A percentile compares a stretch with the other conserved stretches of the same genome.
Conservation (phyloP, 2,797 vertebrate species). For the Ibycter americanus region DNA sequence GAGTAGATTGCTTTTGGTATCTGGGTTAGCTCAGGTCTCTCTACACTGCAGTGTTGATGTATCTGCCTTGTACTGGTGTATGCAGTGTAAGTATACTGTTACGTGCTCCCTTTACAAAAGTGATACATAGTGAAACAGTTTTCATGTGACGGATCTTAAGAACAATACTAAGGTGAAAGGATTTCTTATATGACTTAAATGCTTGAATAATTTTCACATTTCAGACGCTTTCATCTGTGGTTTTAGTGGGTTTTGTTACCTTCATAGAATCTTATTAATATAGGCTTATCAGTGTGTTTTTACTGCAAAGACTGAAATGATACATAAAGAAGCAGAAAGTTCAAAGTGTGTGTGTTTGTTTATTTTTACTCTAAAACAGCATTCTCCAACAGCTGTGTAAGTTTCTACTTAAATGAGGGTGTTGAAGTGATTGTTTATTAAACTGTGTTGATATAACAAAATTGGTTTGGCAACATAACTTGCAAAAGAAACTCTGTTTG, state of each 20-base stretch:
- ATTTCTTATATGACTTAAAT: not conserved
- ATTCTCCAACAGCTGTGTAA: not conserved
- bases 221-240: not conserved
- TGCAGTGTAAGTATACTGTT: not conserved
- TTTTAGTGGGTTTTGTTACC: not conserved
- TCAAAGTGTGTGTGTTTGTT: not conserved
- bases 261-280: not conserved
- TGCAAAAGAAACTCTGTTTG: not conserved
- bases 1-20: not conserved
- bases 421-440: not conserved
- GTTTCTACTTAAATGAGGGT: not conserved
- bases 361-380: not conserved
- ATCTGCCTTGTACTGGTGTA: rapidly evolving
- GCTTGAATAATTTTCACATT: not conserved
- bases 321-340: not conserved
- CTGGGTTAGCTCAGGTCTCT: not conserved
- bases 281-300: not conserved
- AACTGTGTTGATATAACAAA: not conserved
- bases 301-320: not conserved
- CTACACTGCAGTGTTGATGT: rapidly evolving
- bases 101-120: rapidly evolving
- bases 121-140: not conserved
- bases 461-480: not conserved
- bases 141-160: not conserved
- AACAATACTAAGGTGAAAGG: not conserved